phyloP scores from a whole-genome alignment of 2,113 vertebrate species.

The Oreochromis spilurus region DNA sequence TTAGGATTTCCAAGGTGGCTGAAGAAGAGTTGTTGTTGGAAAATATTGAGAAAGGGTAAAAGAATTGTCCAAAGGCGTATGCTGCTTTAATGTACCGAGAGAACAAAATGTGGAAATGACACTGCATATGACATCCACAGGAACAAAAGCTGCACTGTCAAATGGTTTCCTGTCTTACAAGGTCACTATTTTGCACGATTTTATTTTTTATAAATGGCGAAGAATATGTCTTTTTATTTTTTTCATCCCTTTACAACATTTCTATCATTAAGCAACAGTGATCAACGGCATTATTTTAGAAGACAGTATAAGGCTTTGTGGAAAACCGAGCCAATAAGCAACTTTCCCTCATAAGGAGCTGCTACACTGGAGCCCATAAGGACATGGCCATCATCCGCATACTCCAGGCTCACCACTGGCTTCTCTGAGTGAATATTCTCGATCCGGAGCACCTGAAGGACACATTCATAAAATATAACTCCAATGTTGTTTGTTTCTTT shows the following conservation, averaged over 20 bases:
- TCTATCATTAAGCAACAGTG: neutral
- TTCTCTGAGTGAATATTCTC: slow-evolving; percentile 81
- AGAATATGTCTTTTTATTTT: neutral
- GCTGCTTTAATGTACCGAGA: neutral
- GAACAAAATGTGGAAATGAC: neutral
- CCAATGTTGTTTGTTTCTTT: slow-evolving; percentile 49
- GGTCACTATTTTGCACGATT: neutral
- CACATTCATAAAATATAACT: slow-evolving; percentile 37
- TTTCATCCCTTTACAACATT: neutral
- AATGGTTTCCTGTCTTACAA: neutral
- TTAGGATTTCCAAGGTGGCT: slow-evolving; percentile 49
- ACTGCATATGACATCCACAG: neutral
- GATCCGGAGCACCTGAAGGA: slow-evolving; percentile 73
- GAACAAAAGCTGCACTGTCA: neutral
- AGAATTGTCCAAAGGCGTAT: neutral
- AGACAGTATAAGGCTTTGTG: slow-evolving; percentile 84
- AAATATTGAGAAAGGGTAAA: slow-evolving; percentile 44
- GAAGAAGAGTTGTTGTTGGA: neutral
- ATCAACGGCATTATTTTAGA: slow-evolving; percentile 45
- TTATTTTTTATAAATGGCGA: neutral
- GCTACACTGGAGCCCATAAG: slow-evolving; percentile 82
- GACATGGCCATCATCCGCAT: slow-evolving; percentile 77
- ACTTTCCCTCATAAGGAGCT: slow-evolving; percentile 64
- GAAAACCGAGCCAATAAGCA: slow-evolving; percentile 83
- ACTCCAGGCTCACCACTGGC: slow-evolving; percentile 78